Evolutionary conservation across 2,113 vertebrate species (phyloP).

Genomic region (Malurus cyaneus): DNA sequence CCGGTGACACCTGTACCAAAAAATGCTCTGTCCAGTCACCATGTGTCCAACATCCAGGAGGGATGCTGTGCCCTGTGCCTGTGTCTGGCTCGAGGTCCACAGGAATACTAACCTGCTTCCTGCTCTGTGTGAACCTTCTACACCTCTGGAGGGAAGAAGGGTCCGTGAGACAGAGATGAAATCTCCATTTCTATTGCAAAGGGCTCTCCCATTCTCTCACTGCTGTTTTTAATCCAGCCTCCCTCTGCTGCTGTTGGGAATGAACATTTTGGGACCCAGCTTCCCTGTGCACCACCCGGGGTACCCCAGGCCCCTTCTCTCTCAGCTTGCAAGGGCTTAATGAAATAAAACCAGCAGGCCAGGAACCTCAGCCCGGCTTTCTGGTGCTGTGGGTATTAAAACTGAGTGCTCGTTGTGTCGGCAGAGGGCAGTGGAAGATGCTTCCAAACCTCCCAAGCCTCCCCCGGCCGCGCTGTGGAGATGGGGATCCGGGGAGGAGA

Average conservation of each 20-base stretch:
- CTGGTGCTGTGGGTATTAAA: background rate
- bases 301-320: background rate
- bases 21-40: fast-evolving
- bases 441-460: background rate
- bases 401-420: background rate
- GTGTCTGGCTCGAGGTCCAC: background rate
- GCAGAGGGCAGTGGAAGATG: conserved; percentile 65
- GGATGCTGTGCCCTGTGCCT: background rate
- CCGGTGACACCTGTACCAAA: background rate
- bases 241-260: background rate
- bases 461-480: background rate
- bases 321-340: background rate
- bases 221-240: background rate
- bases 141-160: background rate
- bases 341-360: background rate
- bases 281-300: fast-evolving
- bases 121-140: background rate
- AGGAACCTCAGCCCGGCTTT: background rate
- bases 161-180: fast-evolving
- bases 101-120: background rate
- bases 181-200: background rate
- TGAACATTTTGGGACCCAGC: background rate
- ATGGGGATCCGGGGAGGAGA: conserved; percentile 60
- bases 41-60: background rate
- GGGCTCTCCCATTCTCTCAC: background rate